Conservation (phyloP, 2,888 invertebrate genomes). For the Platypus cylindrus region DNA sequence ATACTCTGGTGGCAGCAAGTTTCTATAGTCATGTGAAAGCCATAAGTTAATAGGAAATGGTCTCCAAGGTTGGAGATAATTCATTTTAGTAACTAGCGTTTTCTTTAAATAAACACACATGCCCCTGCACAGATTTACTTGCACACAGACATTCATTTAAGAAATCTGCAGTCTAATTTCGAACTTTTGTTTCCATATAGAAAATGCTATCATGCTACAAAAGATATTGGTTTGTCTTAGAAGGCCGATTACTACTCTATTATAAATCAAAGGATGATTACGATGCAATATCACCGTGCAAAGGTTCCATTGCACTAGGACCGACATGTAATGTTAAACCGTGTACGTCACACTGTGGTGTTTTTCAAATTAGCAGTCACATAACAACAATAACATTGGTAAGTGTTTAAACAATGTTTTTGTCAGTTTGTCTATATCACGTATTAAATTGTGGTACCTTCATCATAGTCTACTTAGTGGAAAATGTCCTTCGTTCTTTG, state of each 20-base stretch:
- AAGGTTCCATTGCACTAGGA: constrained; percentile 40
- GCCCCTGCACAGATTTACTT: no score
- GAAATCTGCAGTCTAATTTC: no score
- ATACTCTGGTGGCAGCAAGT: no score
- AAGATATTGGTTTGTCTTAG: constrained; percentile 43
- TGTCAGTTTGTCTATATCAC: neutral
- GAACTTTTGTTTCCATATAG: constrained; percentile 29
- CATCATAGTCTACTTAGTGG: neutral
- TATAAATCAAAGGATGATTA: constrained; percentile 42
- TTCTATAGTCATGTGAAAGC: no score
- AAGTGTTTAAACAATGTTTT: constrained; percentile 12
- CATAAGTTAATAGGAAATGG: no score
- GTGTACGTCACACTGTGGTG: constrained; percentile 23
- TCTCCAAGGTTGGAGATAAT: no score
- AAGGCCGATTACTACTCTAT: constrained; percentile 39
- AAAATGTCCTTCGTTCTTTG: no score
- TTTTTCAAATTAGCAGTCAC: constrained; percentile 37
- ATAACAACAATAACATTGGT: constrained; percentile 36
- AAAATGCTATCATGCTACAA: constrained; percentile 38
- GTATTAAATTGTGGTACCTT: neutral
- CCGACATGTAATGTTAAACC: constrained; percentile 36
- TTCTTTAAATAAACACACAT: no score
- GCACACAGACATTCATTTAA: no score
- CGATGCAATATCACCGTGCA: constrained; percentile 38
- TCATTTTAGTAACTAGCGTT: no score